Percentiles rank a stretch among this genome's conserved stretches.
Evolutionary conservation across 64 coral and sea anemone genomes (phyloP).

Genomic region (Platygyra sinensis): DNA sequence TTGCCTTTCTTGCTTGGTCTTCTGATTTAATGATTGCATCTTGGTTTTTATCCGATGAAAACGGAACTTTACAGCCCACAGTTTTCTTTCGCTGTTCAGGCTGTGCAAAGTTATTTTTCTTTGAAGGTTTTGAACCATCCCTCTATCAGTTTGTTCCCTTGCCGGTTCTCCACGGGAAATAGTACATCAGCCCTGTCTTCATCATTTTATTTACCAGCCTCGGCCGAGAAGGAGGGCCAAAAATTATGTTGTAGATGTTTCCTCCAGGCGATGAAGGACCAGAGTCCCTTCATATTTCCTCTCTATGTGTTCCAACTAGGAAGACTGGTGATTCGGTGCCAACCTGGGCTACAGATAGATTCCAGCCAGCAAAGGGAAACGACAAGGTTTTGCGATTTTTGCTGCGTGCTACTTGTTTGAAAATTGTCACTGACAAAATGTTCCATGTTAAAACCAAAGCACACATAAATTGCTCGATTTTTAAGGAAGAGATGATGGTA

Average conservation of each 20-base stretch:
- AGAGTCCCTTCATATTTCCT: not conserved
- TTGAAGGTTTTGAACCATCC: constrained; percentile 25
- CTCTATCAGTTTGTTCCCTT: constrained; percentile 44
- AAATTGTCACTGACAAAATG: constrained; percentile 26
- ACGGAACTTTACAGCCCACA: constrained; percentile 20
- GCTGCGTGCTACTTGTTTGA: not conserved
- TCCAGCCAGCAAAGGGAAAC: constrained; percentile 60
- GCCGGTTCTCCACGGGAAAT: constrained; percentile 48
- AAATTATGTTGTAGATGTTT: constrained; percentile 27
- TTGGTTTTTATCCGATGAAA: constrained; percentile 57
- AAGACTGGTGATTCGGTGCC: constrained; percentile 17
- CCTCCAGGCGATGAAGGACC: not conserved
- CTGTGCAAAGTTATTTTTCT: constrained; percentile 14
- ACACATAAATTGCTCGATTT: constrained; percentile 47
- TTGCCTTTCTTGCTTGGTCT: not conserved
- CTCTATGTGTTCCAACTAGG: constrained; percentile 69
- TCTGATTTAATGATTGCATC: constrained; percentile 27
- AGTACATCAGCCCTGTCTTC: constrained; percentile 35
- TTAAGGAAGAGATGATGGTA: constrained; percentile 69
- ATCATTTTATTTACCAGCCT: constrained; percentile 43
- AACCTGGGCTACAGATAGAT: constrained; percentile 36
- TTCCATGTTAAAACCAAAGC: constrained; percentile 57
- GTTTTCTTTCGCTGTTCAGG: not conserved
- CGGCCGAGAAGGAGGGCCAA: constrained; percentile 29
- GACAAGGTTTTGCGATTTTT: constrained; percentile 48